These are phyloP conservation scores for Colostygia pectinataria DNA, from an alignment of 2,888 invertebrate species.

Conservation along the genomic window DNA sequence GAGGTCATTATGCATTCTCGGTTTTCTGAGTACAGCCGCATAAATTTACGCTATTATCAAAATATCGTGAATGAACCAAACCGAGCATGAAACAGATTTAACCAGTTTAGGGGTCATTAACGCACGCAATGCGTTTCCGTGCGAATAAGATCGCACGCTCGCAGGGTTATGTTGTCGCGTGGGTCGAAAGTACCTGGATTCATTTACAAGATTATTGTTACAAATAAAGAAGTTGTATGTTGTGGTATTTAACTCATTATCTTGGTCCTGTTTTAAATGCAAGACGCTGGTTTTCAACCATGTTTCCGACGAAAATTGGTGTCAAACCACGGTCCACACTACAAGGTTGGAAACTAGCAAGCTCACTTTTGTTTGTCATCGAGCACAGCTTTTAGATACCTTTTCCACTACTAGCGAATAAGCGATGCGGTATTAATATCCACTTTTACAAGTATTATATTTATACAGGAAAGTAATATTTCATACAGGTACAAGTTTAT, in stretches of 20 bases:
- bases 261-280: too few relatives aligned
- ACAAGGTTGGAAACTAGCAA: too few relatives aligned
- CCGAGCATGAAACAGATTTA: constrained; percentile 68
- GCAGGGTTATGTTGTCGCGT: constrained; percentile 39
- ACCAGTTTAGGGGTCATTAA: constrained; percentile 73
- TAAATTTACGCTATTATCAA: constrained; percentile 80
- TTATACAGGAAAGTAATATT: too few relatives aligned
- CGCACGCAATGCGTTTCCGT: constrained; percentile 68
- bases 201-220: constrained; percentile 22
- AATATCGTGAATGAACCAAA: constrained; percentile 75
- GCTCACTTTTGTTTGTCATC: too few relatives aligned
- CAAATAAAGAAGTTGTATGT: constrained; percentile 4
- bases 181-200: constrained; percentile 25
- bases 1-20: constrained; percentile 74
- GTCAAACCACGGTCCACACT: too few relatives aligned
- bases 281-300: too few relatives aligned
- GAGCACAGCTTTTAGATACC: too few relatives aligned
- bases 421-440: too few relatives aligned
- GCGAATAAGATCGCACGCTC: constrained; percentile 44
- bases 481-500: too few relatives aligned
- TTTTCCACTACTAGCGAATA: too few relatives aligned
- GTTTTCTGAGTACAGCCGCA: constrained; percentile 73
- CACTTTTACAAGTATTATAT: too few relatives aligned
- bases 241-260: not conserved
- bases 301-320: too few relatives aligned